Conservation (phyloP, 30 jellyfish, hydroid and myxozoan genomes). For the Aurelia aurita complex sp. Pacific region DNA sequence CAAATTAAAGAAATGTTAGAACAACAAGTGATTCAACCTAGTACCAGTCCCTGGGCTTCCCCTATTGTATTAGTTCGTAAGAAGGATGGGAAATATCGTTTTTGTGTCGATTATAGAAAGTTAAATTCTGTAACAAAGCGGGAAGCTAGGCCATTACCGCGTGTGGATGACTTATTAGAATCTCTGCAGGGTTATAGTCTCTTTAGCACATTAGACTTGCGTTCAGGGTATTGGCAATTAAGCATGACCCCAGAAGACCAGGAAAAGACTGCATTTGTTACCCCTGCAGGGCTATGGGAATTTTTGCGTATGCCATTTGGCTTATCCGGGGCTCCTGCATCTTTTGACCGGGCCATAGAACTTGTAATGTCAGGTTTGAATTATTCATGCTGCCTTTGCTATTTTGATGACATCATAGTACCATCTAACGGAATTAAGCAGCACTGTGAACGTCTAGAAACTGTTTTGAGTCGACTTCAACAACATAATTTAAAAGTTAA, state of each 20-base stretch:
- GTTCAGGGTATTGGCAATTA: constrained; percentile 49
- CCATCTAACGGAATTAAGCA: constrained; percentile 21
- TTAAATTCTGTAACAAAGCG: constrained; percentile 27
- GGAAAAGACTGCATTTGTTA: constrained; percentile 55
- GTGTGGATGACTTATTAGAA: constrained; percentile 45
- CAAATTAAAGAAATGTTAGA: too few species aligned
- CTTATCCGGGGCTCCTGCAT: constrained; percentile 47
- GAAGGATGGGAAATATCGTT: constrained; percentile 40
- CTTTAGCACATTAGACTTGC: constrained; percentile 35
- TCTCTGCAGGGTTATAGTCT: constrained; percentile 33
- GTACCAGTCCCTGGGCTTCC: too few species aligned
- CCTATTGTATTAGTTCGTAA: too few species aligned
- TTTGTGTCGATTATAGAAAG: constrained; percentile 36
- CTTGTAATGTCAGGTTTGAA: constrained; percentile 34
- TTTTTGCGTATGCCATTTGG: constrained; percentile 57
- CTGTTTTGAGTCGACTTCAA: constrained; percentile 39
- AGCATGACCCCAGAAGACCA: constrained; percentile 37
- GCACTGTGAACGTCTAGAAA: not conserved
- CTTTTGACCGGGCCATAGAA: too few species aligned
- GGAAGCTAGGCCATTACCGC: constrained; percentile 59
- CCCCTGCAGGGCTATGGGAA: constrained; percentile 61
- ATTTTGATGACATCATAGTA: constrained; percentile 58
- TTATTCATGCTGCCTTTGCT: constrained; percentile 48
- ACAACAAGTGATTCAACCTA: too few species aligned
- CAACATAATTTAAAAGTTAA: constrained; percentile 25